Conservation (phyloP, 2,797 vertebrate species). For the Holocentrus rufus region DNA sequence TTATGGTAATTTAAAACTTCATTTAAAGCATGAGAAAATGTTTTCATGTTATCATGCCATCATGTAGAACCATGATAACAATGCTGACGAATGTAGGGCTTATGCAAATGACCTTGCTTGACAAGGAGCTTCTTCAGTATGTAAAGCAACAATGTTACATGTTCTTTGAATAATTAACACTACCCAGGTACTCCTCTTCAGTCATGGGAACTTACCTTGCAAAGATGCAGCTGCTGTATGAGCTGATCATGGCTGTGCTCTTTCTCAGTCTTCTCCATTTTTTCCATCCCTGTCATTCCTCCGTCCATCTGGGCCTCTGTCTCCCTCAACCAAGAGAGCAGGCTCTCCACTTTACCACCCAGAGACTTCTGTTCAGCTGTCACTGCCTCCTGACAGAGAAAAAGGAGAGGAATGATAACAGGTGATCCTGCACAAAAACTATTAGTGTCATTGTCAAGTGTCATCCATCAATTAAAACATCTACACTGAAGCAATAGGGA, state of each 20-base stretch:
- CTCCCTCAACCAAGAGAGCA: constrained; percentile 77
- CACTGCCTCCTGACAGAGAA: constrained; percentile 75
- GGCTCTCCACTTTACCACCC: constrained; percentile 66
- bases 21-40: too few species aligned
- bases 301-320: constrained; percentile 71
- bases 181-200: not conserved
- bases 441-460: not conserved
- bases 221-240: constrained; percentile 78
- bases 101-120: too few species aligned
- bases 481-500: not conserved
- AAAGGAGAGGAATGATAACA: too few species aligned
- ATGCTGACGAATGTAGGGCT: too few species aligned
- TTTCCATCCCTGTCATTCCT: constrained; percentile 63
- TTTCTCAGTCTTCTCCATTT: constrained; percentile 40
- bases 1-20: not conserved
- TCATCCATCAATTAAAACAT: not conserved
- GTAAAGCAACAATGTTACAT: not conserved
- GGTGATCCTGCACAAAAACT: too few species aligned
- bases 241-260: constrained; percentile 59
- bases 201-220: constrained; percentile 77
- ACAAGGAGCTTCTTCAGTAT: not conserved
- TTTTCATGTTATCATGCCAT: too few species aligned
- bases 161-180: not conserved
- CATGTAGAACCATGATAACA: too few species aligned
- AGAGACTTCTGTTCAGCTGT: constrained; percentile 81